These are phyloP conservation scores for Phaonia tiefii DNA, from an alignment of 2,888 invertebrate species.

Conservation along the genomic window DNA sequence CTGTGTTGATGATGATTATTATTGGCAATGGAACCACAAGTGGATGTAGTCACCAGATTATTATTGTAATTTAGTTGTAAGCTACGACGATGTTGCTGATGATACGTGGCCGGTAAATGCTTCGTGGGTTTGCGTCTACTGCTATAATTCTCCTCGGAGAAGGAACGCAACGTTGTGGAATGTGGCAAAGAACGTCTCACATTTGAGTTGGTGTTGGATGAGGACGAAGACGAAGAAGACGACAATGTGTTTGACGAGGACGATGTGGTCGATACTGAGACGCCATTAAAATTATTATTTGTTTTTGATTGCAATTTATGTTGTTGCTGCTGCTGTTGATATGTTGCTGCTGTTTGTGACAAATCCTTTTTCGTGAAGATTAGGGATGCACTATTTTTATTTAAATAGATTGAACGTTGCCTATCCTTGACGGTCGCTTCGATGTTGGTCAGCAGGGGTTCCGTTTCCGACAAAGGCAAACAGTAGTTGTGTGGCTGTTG, in stretches of 20 bases:
- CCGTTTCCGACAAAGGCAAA: constrained; percentile 78
- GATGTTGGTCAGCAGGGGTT: constrained; percentile 77
- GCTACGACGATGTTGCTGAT: constrained; percentile 78
- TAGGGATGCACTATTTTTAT: constrained; percentile 79
- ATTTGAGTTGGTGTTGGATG: constrained; percentile 26
- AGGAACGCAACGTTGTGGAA: constrained; percentile 61
- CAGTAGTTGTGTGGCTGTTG: constrained; percentile 61
- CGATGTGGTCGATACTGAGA: background rate
- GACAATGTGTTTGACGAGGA: background rate
- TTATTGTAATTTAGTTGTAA: constrained; percentile 78
- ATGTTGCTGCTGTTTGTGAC: constrained; percentile 53
- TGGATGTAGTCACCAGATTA: constrained; percentile 75
- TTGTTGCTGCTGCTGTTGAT: constrained; percentile 50
- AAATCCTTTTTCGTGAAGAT: constrained; percentile 79
- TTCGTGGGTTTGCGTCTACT: constrained; percentile 62
- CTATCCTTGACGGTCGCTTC: constrained; percentile 76
- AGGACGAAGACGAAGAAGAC: constrained; percentile 21
- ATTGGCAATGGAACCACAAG: constrained; percentile 68
- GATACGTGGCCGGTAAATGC: constrained; percentile 70
- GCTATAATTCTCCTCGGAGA: constrained; percentile 58
- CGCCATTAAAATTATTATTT: constrained; percentile 69
- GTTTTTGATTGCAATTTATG: constrained; percentile 57
- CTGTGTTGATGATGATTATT: constrained; percentile 66
- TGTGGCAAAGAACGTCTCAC: constrained; percentile 47
- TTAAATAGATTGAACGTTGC: constrained; percentile 77